Evolutionary conservation across 2,113 vertebrate species (phyloP).

Genomic region (Xyliphius kryptos): DNA sequence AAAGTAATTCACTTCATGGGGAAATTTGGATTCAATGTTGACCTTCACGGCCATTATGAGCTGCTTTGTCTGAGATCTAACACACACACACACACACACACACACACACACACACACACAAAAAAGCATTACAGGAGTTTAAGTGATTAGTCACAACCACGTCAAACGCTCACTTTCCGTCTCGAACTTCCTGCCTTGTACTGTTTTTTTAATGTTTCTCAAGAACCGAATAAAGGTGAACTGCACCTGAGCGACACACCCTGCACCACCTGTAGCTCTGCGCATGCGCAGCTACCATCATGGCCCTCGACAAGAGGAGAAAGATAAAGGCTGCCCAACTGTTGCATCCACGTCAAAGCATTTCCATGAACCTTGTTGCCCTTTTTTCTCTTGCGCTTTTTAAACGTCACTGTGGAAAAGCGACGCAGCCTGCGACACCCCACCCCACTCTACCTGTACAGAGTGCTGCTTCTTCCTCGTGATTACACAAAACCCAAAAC

Average conservation of each 20-base stretch:
- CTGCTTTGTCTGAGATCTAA: no score
- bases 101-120: no score
- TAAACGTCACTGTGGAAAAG: no score
- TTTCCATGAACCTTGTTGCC: no score
- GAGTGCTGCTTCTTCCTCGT: neutral
- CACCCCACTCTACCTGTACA: no score
- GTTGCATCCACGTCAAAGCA: slow-evolving; percentile 17
- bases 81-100: no score
- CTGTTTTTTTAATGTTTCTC: neutral
- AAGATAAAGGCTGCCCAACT: neutral
- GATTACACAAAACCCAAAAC: neutral
- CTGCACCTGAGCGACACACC: neutral
- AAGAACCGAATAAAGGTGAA: neutral
- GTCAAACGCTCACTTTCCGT: neutral
- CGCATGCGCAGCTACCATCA: slow-evolving; percentile 13
- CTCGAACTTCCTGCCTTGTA: neutral
- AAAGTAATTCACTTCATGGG: no score
- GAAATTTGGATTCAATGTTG: no score
- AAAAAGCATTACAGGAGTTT: neutral
- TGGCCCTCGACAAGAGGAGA: neutral
- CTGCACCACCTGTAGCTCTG: slow-evolving; percentile 18
- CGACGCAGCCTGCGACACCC: no score
- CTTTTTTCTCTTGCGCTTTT: no score
- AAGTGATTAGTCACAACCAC: neutral
- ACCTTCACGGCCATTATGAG: no score